phyloP scores from a whole-genome alignment of 2,888 invertebrate species.

The Pachliopta kotzebuea region DNA sequence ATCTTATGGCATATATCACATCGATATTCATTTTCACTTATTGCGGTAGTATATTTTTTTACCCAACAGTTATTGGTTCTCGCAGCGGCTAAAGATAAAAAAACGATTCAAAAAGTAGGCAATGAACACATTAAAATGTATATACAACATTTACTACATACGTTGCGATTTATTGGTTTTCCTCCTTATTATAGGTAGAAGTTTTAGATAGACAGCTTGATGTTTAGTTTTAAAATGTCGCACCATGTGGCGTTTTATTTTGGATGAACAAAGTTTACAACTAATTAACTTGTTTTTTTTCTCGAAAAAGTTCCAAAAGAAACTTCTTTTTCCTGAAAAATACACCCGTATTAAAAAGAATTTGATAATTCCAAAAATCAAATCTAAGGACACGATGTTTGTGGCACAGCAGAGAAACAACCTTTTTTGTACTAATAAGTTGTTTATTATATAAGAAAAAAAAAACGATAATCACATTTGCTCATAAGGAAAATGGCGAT shows the following conservation, averaged over 20 bases:
- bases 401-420: background rate
- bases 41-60: constrained; percentile 14
- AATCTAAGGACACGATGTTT: background rate
- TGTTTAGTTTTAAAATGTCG: constrained; percentile 25
- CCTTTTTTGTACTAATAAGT: background rate
- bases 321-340: constrained; percentile 17
- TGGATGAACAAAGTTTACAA: constrained; percentile 24
- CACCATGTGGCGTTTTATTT: constrained; percentile 14
- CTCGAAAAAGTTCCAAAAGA: constrained; percentile 22
- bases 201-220: constrained; percentile 4
- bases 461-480: background rate
- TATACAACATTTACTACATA: constrained; percentile 12
- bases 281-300: background rate
- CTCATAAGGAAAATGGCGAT: background rate
- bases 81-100: background rate
- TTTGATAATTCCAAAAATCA: background rate
- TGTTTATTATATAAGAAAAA: background rate
- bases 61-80: constrained; percentile 13
- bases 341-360: background rate
- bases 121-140: background rate
- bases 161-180: background rate
- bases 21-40: constrained; percentile 12
- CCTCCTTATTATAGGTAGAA: constrained; percentile 9
- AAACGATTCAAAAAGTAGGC: background rate
- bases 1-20: constrained; percentile 19